These are phyloP conservation scores for Balanococcus diminutus DNA, from an alignment of 2,888 invertebrate species.

Conservation along the genomic window DNA sequence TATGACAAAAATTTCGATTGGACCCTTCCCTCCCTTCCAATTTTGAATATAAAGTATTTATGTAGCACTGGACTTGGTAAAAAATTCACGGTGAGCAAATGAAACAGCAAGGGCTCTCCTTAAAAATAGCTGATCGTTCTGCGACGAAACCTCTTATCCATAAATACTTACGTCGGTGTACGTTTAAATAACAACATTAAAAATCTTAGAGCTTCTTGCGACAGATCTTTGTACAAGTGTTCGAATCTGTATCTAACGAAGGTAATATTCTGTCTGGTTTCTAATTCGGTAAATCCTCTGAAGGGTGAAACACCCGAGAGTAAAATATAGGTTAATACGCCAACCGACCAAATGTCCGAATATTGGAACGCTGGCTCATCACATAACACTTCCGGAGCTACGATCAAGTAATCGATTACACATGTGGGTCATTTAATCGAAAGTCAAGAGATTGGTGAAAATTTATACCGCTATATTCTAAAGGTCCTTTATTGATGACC, in stretches of 20 bases:
- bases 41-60: neutral
- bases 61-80: neutral
- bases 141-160: too few species aligned
- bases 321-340: slow-evolving; percentile 88
- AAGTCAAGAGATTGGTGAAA: neutral
- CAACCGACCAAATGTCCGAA: slow-evolving; percentile 95
- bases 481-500: slow-evolving; percentile 62
- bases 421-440: too few species aligned
- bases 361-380: slow-evolving; percentile 88
- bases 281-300: slow-evolving; percentile 78
- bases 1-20: too few species aligned
- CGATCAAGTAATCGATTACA: neutral
- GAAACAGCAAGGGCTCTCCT: too few species aligned
- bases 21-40: too few species aligned
- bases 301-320: slow-evolving; percentile 93
- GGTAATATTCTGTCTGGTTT: slow-evolving; percentile 89
- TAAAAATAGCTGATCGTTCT: too few species aligned
- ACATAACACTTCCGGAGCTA: slow-evolving; percentile 86
- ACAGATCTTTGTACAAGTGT: slow-evolving; percentile 90
- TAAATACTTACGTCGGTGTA: slow-evolving; percentile 83
- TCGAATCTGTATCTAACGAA: slow-evolving; percentile 93
- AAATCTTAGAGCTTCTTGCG: slow-evolving; percentile 91
- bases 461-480: slow-evolving; percentile 56
- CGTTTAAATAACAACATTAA: slow-evolving; percentile 95
- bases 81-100: too few species aligned